A percentile compares a stretch with the other conserved stretches of the same genome.
phyloP scores from a whole-genome alignment of 2,113 vertebrate genomes.

The Canis aureus region DNA sequence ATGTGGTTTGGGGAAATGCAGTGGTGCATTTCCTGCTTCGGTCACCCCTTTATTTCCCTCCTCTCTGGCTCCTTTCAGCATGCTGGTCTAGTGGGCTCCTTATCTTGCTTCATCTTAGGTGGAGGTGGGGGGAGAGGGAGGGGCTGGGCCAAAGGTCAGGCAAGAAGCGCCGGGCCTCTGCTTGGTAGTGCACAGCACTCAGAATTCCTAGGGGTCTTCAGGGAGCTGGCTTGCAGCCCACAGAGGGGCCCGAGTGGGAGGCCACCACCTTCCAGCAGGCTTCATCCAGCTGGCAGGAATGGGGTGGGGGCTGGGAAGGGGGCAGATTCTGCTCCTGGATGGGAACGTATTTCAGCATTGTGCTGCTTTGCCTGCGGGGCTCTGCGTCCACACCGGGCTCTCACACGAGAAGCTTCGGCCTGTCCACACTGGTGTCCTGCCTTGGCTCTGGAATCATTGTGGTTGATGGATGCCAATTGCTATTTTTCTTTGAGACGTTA shows the following conservation, averaged over 20 bases:
- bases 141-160: not conserved
- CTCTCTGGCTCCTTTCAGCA: not conserved
- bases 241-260: not conserved
- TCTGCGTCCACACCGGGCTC: not conserved
- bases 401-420: not conserved
- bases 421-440: not conserved
- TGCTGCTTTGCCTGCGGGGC: not conserved
- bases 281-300: not conserved
- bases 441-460: not conserved
- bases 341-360: not conserved
- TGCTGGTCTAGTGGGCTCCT: not conserved
- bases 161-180: not conserved
- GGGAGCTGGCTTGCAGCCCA: not conserved
- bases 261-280: not conserved
- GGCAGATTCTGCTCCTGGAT: not conserved
- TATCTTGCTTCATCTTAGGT: constrained; percentile 38
- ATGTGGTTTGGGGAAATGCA: constrained; percentile 67
- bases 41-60: constrained; percentile 1
- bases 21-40: constrained; percentile 49
- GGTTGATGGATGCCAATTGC: not conserved
- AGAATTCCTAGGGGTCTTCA: not conserved
- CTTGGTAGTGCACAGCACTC: not conserved
- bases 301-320: not conserved
- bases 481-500: not conserved
- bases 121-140: not conserved